Evolutionary conservation across 1,140 invertebrate species (phyloP).

Genomic region (Brachionus paranguensis): DNA sequence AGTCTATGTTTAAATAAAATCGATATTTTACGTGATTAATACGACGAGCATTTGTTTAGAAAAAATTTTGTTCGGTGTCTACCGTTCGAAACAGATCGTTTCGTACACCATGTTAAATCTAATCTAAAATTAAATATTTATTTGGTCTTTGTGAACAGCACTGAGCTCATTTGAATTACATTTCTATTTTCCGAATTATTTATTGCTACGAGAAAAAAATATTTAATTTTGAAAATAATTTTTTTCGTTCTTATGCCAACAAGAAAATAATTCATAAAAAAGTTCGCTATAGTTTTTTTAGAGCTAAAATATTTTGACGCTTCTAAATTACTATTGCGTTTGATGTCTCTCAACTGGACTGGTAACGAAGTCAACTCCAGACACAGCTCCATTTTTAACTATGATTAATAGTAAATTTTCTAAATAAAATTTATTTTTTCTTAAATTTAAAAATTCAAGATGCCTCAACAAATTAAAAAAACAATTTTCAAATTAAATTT

Average conservation of each 20-base stretch:
- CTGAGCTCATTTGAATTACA: background rate
- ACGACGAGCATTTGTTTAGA: background rate
- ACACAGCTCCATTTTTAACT: background rate
- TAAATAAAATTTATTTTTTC: background rate
- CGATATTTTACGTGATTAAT: background rate
- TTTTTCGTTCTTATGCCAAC: background rate
- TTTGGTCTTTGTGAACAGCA: background rate
- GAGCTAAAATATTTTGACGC: background rate
- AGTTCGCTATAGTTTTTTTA: background rate
- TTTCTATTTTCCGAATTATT: background rate
- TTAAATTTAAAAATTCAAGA: background rate
- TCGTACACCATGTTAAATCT: background rate
- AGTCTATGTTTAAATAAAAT: background rate
- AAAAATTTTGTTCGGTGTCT: background rate
- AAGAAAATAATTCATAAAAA: background rate
- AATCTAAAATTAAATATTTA: background rate
- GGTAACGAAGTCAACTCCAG: background rate
- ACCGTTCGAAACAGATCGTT: background rate
- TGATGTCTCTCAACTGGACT: background rate
- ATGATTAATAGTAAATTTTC: background rate
- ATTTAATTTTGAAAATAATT: background rate
- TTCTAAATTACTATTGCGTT: background rate
- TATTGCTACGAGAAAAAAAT: background rate
- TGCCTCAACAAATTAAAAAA: no score
- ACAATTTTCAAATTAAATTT: no score